A percentile compares a stretch with the other conserved stretches of the same genome.
Evolutionary conservation across 2,888 invertebrate genomes (phyloP).

Genomic region (Drosophila crucigera): DNA sequence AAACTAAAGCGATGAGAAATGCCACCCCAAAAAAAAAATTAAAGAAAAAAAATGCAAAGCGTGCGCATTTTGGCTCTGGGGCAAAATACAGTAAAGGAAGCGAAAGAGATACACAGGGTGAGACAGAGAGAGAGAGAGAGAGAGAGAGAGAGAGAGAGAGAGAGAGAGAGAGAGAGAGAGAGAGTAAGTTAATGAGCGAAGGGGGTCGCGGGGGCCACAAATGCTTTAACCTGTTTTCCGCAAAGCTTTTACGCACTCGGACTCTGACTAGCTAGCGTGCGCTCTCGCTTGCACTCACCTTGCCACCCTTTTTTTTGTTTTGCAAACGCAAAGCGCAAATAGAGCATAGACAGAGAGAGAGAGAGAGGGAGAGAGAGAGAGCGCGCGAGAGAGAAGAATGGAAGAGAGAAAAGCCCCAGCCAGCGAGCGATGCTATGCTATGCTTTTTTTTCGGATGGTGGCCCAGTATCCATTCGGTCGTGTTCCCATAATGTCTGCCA

Average conservation of each 20-base stretch:
- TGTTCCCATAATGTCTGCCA: constrained; percentile 84
- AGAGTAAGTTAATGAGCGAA: constrained; percentile 14
- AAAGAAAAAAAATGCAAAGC: constrained; percentile 49
- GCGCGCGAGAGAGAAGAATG: constrained; percentile 5
- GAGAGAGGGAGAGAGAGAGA: constrained; percentile 4
- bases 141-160: constrained; percentile 13
- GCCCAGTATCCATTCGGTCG: constrained; percentile 85
- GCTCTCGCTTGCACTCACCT: constrained; percentile 42
- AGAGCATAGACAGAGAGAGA: constrained; percentile 32
- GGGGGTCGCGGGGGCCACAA: constrained; percentile 48
- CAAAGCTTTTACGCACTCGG: constrained; percentile 76
- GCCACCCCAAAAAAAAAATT: constrained; percentile 70
- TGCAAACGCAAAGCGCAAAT: constrained; percentile 43
- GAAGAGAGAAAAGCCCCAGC: constrained; percentile 41
- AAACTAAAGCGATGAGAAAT: constrained; percentile 49
- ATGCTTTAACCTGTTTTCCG: constrained; percentile 80
- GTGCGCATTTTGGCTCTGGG: constrained; percentile 74
- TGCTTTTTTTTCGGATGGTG: constrained; percentile 65
- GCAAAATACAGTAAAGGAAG: constrained; percentile 56
- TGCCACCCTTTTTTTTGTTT: constrained; percentile 63
- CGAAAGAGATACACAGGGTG: constrained; percentile 15
- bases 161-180: constrained; percentile 17
- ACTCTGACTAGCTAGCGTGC: constrained; percentile 24
- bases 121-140: constrained; percentile 17
- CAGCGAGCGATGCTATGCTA: constrained; percentile 41